phyloP scores from a whole-genome alignment of 1,140 invertebrate species.

The Goniozus legneri region DNA sequence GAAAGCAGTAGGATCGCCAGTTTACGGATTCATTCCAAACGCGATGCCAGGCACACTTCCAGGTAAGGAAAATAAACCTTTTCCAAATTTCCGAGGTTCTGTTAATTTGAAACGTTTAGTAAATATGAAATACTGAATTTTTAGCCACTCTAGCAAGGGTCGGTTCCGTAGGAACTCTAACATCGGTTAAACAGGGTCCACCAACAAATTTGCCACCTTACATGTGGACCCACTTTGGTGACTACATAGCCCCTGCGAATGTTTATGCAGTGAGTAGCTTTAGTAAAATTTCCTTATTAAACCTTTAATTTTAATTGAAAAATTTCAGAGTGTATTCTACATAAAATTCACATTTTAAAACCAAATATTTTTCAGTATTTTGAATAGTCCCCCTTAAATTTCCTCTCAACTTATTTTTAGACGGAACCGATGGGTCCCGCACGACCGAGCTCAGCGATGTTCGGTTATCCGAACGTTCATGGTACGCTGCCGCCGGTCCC shows the following conservation, averaged over 20 bases:
- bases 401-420: no score
- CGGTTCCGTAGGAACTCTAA: conserved; percentile 52
- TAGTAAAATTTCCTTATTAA: conserved; percentile 6
- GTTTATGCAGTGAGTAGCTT: conserved; percentile 70
- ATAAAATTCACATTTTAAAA: no score
- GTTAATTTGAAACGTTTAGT: not conserved
- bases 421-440: conserved; percentile 67
- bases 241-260: conserved; percentile 78
- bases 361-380: no score
- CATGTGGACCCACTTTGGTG: conserved; percentile 78
- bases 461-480: conserved; percentile 68
- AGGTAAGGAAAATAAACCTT: conserved; percentile 22
- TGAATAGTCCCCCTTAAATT: no score
- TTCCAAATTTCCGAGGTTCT: not conserved
- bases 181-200: conserved; percentile 59
- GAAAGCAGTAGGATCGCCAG: conserved; percentile 74
- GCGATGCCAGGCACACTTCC: conserved; percentile 54
- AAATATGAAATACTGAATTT: conserved; percentile 1
- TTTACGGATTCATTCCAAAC: conserved; percentile 79
- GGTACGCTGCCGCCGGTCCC: conserved; percentile 70
- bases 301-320: no score
- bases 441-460: conserved; percentile 77
- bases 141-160: conserved; percentile 42
- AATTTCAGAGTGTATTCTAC: no score
- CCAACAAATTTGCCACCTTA: conserved; percentile 46